A percentile compares a stretch with the other conserved stretches of the same genome.
phyloP scores from a whole-genome alignment of 2,888 invertebrate genomes.

The Ophion slaviceki region DNA sequence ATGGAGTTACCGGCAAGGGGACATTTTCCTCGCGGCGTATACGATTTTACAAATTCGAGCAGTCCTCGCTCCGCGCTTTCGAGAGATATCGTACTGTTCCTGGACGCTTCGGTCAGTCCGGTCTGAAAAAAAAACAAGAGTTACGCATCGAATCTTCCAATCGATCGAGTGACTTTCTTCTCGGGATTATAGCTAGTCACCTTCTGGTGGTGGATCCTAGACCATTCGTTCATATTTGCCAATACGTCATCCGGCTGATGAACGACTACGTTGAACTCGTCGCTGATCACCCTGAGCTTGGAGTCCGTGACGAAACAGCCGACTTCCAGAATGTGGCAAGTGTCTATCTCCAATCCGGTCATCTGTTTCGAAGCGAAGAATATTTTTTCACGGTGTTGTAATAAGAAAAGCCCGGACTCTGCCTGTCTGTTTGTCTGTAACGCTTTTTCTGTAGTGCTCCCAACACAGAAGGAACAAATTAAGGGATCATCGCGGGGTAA shows the following conservation, averaged over 20 bases:
- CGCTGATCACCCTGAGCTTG: conserved; percentile 90
- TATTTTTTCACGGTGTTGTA: not conserved
- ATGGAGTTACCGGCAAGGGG: conserved; percentile 95
- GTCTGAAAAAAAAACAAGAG: conserved; percentile 84
- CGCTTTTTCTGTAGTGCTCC: no score
- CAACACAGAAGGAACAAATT: not conserved
- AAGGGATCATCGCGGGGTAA: no score
- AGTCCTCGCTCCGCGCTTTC: conserved; percentile 89
- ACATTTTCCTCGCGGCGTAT: conserved; percentile 85
- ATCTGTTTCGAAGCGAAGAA: conserved; percentile 85
- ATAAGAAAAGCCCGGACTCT: no score
- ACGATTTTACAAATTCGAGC: conserved; percentile 88
- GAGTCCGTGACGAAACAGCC: conserved; percentile 95
- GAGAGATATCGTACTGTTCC: conserved; percentile 87
- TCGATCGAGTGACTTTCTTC: not conserved
- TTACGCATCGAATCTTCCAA: not conserved
- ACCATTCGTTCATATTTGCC: conserved; percentile 93
- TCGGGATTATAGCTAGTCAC: conserved; percentile 83
- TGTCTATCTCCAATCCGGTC: conserved; percentile 93
- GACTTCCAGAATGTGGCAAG: conserved; percentile 93
- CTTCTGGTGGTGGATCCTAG: conserved; percentile 90
- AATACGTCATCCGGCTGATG: conserved; percentile 90
- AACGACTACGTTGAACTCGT: conserved; percentile 91
- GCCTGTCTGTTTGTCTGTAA: not conserved
- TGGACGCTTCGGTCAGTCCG: conserved; percentile 91